A percentile compares a stretch with the other conserved stretches of the same genome.
Conservation (phyloP, 2,888 invertebrate species). For the Sympetrum striolatum region DNA sequence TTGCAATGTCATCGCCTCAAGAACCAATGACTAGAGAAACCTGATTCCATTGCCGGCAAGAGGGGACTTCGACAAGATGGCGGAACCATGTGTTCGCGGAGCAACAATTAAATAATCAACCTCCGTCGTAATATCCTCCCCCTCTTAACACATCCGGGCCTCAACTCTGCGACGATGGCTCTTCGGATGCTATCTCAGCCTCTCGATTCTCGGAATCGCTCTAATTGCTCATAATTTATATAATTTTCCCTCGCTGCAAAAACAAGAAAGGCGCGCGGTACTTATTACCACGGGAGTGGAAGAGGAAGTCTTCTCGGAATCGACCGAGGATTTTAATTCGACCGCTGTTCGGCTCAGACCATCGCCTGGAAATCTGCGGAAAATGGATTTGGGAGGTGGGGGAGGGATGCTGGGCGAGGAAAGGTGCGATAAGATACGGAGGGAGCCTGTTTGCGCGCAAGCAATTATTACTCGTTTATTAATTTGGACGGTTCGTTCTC, state of each 20-base stretch:
- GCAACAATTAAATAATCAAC: too few species aligned
- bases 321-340: not conserved
- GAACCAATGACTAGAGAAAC: too few species aligned
- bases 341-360: not conserved
- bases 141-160: too few species aligned
- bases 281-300: not conserved
- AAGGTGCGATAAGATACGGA: not conserved
- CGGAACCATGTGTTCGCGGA: too few species aligned
- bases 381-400: not conserved
- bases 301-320: not conserved
- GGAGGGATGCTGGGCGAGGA: not conserved
- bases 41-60: too few species aligned
- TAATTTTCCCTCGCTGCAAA: not conserved
- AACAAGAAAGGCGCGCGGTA: not conserved
- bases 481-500: not conserved
- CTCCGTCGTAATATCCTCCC: too few species aligned
- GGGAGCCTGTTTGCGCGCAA: not conserved
- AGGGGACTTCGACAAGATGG: too few species aligned
- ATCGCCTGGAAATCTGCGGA: not conserved
- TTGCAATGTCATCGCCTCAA: too few species aligned
- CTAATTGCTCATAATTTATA: not conserved
- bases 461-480: not conserved
- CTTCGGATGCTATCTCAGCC: not conserved
- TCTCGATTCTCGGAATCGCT: not conserved
- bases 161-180: too few species aligned